These are phyloP conservation scores for Orthosia incerta DNA, from an alignment of 2,888 invertebrate genomes.

Conservation along the genomic window DNA sequence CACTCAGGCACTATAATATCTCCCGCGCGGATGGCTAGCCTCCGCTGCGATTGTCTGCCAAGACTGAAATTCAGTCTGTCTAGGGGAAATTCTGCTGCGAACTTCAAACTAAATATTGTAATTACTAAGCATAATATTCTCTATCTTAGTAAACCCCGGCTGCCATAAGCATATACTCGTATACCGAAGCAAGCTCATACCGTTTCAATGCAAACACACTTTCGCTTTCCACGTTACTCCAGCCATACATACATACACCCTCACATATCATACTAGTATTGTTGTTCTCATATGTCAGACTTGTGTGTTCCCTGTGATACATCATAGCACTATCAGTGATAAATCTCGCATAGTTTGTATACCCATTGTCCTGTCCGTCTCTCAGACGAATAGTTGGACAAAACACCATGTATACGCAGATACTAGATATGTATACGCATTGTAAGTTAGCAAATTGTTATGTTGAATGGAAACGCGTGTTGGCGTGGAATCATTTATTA, in stretches of 20 bases:
- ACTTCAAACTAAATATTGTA: too few relatives aligned
- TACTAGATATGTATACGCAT: not conserved
- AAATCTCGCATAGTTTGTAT: conserved; percentile 63
- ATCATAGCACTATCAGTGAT: conserved; percentile 57
- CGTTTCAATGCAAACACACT: conserved; percentile 26
- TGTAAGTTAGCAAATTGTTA: not conserved
- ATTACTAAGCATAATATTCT: not conserved
- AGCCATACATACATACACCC: not conserved
- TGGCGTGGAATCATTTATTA: not conserved
- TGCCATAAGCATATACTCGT: not conserved
- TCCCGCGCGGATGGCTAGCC: too few relatives aligned
- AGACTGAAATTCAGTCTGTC: too few relatives aligned
- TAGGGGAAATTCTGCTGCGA: too few relatives aligned
- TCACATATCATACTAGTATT: conserved; percentile 33
- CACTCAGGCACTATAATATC: too few relatives aligned
- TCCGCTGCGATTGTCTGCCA: too few relatives aligned
- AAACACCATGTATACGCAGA: conserved; percentile 19
- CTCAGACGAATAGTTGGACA: conserved; percentile 26
- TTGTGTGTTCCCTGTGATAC: conserved; percentile 44
- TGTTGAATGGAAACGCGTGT: not conserved
- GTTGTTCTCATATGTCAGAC: conserved; percentile 54
- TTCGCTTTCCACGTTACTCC: conserved; percentile 22
- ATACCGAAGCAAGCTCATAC: not conserved
- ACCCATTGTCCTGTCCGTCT: conserved; percentile 56
- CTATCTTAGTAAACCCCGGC: not conserved